A percentile compares a stretch with the other conserved stretches of the same genome.
Conservation (phyloP, 2,888 invertebrate genomes). For the Lobophora halterata region DNA sequence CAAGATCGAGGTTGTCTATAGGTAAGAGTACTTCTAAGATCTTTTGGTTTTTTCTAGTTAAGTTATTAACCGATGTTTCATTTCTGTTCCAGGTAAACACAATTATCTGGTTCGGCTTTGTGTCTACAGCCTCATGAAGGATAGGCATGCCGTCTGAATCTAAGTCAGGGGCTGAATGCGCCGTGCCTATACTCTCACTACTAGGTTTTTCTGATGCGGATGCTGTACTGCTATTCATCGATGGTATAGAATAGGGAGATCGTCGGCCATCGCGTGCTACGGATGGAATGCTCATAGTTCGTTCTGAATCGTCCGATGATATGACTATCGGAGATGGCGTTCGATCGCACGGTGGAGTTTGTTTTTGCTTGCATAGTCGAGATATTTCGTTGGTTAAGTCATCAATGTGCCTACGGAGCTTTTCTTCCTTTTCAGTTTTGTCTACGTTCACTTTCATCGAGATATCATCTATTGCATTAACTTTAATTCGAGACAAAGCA, state of each 20-base stretch:
- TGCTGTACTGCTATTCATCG: too few relatives aligned
- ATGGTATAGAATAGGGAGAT: too few relatives aligned
- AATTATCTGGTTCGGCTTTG: conserved; percentile 25
- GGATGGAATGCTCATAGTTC: too few relatives aligned
- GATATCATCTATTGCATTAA: not conserved
- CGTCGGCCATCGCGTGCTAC: too few relatives aligned
- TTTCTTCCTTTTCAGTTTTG: conserved; percentile 3
- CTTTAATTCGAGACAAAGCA: conserved; percentile 12
- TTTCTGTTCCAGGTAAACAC: conserved; percentile 28
- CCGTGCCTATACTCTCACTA: too few relatives aligned
- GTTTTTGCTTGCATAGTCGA: not conserved
- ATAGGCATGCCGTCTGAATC: conserved; percentile 32
- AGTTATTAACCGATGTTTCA: conserved; percentile 27
- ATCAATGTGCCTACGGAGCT: not conserved
- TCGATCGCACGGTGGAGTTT: too few relatives aligned
- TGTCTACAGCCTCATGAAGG: conserved; percentile 30
- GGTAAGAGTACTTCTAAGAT: conserved; percentile 35
- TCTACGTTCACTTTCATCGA: conserved; percentile 18
- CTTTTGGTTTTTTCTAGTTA: conserved; percentile 31
- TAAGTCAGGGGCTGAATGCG: not conserved
- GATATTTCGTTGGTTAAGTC: conserved; percentile 4
- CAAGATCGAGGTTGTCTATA: conserved; percentile 21
- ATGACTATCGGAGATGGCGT: too few relatives aligned
- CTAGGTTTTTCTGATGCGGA: too few relatives aligned
- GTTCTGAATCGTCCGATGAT: too few relatives aligned